Base-by-base conservation (phyloP, 2,797 vertebrate genomes). In the Pygocentrus nattereri region DNA sequence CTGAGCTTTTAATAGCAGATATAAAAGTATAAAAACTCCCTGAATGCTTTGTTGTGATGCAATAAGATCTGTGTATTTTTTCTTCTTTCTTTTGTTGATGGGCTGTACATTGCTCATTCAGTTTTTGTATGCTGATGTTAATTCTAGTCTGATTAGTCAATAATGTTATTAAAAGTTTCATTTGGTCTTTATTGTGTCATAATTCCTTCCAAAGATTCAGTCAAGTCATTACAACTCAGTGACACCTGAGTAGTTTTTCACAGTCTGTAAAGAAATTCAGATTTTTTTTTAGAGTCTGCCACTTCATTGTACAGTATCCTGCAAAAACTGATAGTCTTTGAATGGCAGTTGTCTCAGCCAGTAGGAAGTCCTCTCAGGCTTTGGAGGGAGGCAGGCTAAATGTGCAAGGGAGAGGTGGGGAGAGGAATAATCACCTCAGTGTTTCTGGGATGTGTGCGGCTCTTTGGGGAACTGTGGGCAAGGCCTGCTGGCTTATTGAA, bases 401-500 rank as follows among this genome's bases (percentile, higher is more conserved):
- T 56, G 21, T 16, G n/a, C 5, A 19, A 30, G 52, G 25, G 41
- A 62, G 64, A 15, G 69, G 65, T 56, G 23, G 61, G 19, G 69
- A 34, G 30, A 47, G 41, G 70, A 78, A 82, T 84, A 82, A 86
- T 86, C 80, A 76, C 82, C 77, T 87, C 80, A 31, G 76, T 69
- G 84, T 79, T 67, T 49, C 62, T 85, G 81, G 87, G 84, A 84
- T 64, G 70, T 75, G 65, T 70, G 71, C 65, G 38, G 59, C 76
- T 87, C 90, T 89, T 88, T 76, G 21, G 90, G 87, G 91, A 92
- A 82, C 78, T 23, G 56, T 74, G 85, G 88, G 88, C 88, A 87
- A 87, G 76, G 74, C 85, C 85, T 79, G 87, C 89, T 81, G 89
- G 87, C 89, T 93, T 91, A 94, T 91, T 93, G 93, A 92, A 93